These are phyloP conservation scores for Beris morrisii DNA, from an alignment of 2,888 invertebrate genomes.

Conservation along the genomic window DNA sequence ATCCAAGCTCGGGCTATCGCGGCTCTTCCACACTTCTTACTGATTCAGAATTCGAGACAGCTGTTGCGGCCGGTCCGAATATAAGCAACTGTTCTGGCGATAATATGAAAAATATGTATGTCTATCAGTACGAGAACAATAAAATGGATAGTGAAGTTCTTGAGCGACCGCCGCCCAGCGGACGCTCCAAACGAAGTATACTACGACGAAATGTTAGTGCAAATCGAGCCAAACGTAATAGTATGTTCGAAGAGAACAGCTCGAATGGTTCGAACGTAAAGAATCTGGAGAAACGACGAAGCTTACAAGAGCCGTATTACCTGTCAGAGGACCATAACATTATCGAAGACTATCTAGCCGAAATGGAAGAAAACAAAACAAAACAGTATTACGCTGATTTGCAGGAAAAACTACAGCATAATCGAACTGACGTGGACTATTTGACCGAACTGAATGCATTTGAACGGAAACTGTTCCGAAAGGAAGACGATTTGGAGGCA, in stretches of 20 bases:
- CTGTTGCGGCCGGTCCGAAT: constrained; percentile 11
- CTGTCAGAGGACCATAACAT: constrained; percentile 50
- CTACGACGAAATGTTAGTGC: constrained; percentile 47
- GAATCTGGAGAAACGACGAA: constrained; percentile 66
- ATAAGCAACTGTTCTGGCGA: constrained; percentile 39
- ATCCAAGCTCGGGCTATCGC: constrained; percentile 83
- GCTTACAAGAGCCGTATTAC: constrained; percentile 72
- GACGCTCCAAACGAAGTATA: constrained; percentile 61
- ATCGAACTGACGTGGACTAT: constrained; percentile 16
- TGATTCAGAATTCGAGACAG: constrained; percentile 62
- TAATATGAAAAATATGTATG: constrained; percentile 68
- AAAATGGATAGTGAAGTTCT: constrained; percentile 62
- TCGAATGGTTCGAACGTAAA: constrained; percentile 57
- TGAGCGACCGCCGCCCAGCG: constrained; percentile 61
- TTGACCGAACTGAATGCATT: constrained; percentile 27
- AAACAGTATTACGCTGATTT: constrained; percentile 52
- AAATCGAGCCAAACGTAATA: constrained; percentile 67
- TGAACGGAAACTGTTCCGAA: constrained; percentile 27
- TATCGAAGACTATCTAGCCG: constrained; percentile 42
- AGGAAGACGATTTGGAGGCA: constrained; percentile 51
- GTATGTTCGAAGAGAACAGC: constrained; percentile 72
- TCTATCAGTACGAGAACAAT: constrained; percentile 81
- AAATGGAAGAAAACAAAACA: constrained; percentile 41
- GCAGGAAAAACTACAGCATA: constrained; percentile 34
- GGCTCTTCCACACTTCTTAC: constrained; percentile 82